These are phyloP conservation scores for Empis stercorea DNA, from an alignment of 2,888 invertebrate genomes.

Conservation along the genomic window DNA sequence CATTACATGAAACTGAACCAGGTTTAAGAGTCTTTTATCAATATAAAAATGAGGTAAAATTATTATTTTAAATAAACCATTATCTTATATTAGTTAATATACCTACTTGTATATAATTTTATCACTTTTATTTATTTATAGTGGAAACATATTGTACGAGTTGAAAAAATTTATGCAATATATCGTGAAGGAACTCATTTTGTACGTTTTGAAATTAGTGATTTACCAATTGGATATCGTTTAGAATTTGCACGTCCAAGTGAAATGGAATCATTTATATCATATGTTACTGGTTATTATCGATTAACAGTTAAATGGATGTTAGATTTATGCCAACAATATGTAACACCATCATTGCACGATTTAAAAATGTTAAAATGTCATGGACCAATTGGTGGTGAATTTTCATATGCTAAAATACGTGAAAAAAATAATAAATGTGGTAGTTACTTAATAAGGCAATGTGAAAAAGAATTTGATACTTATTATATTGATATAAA, in stretches of 20 bases:
- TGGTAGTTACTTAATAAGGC: conserved; percentile 70
- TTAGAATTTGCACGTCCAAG: conserved; percentile 25
- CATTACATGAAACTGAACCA: conserved; percentile 45
- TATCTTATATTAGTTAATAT: neutral
- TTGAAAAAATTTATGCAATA: conserved; percentile 74
- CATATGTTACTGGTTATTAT: conserved; percentile 76
- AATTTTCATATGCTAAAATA: conserved; percentile 73
- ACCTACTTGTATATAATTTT: neutral
- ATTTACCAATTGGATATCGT: conserved; percentile 35
- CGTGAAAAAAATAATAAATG: conserved; percentile 62
- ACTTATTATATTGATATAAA: conserved; percentile 73
- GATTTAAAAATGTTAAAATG: conserved; percentile 61
- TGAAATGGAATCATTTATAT: conserved; percentile 62
- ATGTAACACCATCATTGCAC: conserved; percentile 65
- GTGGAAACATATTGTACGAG: conserved; percentile 63
- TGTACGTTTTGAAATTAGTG: conserved; percentile 54
- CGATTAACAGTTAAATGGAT: conserved; percentile 80
- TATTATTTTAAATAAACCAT: neutral
- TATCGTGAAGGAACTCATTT: conserved; percentile 59
- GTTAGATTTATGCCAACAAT: conserved; percentile 73
- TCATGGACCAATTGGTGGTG: conserved; percentile 81
- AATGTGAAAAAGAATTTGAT: conserved; percentile 68
- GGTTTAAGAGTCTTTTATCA: conserved; percentile 54
- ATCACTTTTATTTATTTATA: conserved; percentile 20
- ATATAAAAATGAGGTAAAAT: conserved; percentile 45